Base-by-base conservation (phyloP, 2,113 vertebrate genomes). In the Salvator merianae region DNA sequence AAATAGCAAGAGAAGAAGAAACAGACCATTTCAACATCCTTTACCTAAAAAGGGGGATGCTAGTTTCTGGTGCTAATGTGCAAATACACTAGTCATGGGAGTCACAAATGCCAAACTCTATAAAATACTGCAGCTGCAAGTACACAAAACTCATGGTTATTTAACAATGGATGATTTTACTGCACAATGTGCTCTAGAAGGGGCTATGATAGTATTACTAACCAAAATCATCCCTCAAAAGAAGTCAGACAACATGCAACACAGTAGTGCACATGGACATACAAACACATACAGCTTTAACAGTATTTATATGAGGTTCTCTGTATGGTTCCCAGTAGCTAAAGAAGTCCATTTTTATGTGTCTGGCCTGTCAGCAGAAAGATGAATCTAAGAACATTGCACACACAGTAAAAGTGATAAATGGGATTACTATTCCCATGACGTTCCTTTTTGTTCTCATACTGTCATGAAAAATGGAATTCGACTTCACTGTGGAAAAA, bases 231-330 rank as follows among this genome's bases (percentile, higher is more conserved):
- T 20, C 4, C 55, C 55, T 59, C 50, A 77, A 77, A 30, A 53
- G 89, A 91, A 88, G 77, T 90, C 65, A 90, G 90, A 83, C 40
- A 90, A 92, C 47, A 84, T 73, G 62, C 50, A n/a, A n/a, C n/a
- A n/a, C n/a, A n/a, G n/a, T 47, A 9, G 43, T 47, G 10, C 55
- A 59, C 55, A 59, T 59, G 55, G 43, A 59, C 55, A 59, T 4
- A 4, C 55, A 59, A 59, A 59, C 20, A 59, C 55, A 20, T 16
- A 59, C 55, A 59, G 63, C 82, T 86, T 63, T 87, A 83, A 91
- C 8, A 69, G 82, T 69, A 70, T 69, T 92, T 84, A 89, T 59
- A 63, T 84, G 74, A 47, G 72, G 84, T 83, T 88, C 75, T 69
- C 40, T 84, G 62, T 30, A 89, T 79, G 69, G 32, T 20, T 85